phyloP scores from a whole-genome alignment of 2,797 vertebrate genomes.

The Parotocinclus haroldoi region DNA sequence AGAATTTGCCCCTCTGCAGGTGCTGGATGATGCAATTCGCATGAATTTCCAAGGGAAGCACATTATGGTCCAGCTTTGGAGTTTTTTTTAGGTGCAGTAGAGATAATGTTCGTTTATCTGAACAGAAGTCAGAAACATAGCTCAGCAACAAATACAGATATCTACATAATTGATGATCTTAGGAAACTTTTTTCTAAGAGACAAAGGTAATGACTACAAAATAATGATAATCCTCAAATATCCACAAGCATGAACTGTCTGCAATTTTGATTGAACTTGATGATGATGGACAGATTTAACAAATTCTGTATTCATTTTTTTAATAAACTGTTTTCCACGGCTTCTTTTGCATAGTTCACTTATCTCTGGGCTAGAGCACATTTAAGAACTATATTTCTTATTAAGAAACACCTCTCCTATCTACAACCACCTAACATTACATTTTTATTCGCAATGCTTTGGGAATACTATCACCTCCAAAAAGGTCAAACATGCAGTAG shows the following conservation, averaged over 20 bases:
- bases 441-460: background rate
- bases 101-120: too few relatives aligned
- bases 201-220: too few relatives aligned
- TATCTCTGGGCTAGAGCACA: background rate
- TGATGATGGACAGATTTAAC: too few relatives aligned
- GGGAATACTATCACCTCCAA: background rate
- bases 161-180: background rate
- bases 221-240: background rate
- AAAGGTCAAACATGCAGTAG: background rate
- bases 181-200: background rate
- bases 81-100: too few relatives aligned
- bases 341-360: conserved; percentile 13
- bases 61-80: background rate
- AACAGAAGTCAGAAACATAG: too few relatives aligned
- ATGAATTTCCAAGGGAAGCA: background rate
- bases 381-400: background rate
- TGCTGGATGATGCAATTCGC: background rate
- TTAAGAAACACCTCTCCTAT: background rate
- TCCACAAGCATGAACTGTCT: background rate
- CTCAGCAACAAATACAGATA: background rate
- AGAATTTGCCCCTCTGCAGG: conserved; percentile 14
- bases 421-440: background rate
- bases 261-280: too few relatives aligned
- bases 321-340: background rate
- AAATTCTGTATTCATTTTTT: too few relatives aligned